Base-by-base conservation (phyloP, 1,140 invertebrate species). In the Papilio xuthus region DNA sequence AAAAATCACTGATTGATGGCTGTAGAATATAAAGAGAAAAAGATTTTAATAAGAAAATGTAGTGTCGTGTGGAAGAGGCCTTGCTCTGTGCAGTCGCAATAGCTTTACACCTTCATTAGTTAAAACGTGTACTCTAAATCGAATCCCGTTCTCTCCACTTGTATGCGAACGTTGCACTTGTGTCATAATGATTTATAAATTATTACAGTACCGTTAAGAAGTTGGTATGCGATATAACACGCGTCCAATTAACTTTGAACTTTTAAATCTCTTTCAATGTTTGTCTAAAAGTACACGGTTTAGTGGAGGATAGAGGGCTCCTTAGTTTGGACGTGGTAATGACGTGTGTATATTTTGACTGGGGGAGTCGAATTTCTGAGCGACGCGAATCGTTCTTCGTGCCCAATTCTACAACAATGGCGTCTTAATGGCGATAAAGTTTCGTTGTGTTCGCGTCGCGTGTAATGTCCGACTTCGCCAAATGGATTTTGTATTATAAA, bases 371-470 rank as follows among this genome's bases (percentile, higher is more conserved):
- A 83, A 84, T 86, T 83, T 80, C 83, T 78, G 83, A 86, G 80
- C 87, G 88, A 72, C 83, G 75, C 88, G 80, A 90, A 90, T 89
- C 83, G 88, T 78, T 84, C 88, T 90, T 88, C 89, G 89, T 90
- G 89, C 84, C 86, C 83, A 89, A 88, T 87, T 83, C 73, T 83
- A 85, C 81, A 88, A 90, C 88, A 88, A 88, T 84, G 79, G 80
- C 82, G 81, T 78, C 80, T 77, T 81, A 79, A 80, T 78, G 81
- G 78, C 87, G 80, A 88, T 88, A 86, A 85, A 82, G 80, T 81
- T 56, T 56, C 70, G 81, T 80, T 84, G 81, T 82, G 82, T 85
- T 82, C 83, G 80, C 79, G 77, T 53, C 50, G 50, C 50, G 50
- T 53, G 50, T 53, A 20, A 44, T 79, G 79, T 80, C 81, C 71